A percentile compares a stretch with the other conserved stretches of the same genome.
phyloP scores from a whole-genome alignment of 2,888 invertebrate genomes.

The Nephrotoma guestfalica region DNA sequence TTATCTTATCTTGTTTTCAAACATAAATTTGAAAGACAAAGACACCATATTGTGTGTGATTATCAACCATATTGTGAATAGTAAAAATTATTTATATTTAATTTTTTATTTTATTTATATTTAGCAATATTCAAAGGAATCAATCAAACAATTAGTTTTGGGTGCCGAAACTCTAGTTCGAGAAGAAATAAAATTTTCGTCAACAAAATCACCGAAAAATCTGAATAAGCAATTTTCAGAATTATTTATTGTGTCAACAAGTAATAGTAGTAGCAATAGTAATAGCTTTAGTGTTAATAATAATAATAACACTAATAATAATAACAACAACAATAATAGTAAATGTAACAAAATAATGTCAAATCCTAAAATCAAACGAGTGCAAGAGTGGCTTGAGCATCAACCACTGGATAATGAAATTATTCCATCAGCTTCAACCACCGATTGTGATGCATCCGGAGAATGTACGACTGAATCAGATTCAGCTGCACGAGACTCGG shows the following conservation, averaged over 20 bases:
- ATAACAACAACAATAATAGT: slow-evolving; percentile 5
- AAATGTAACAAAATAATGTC: slow-evolving; percentile 27
- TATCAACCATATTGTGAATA: neutral
- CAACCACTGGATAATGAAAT: slow-evolving; percentile 19
- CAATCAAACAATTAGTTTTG: slow-evolving; percentile 60
- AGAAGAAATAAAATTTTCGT: slow-evolving; percentile 21
- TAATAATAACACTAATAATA: slow-evolving; percentile 4
- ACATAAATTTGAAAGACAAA: neutral
- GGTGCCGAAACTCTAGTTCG: slow-evolving; percentile 69
- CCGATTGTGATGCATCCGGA: slow-evolving; percentile 70
- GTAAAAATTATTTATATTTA: neutral
- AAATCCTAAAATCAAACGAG: slow-evolving; percentile 29
- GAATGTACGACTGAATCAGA: slow-evolving; percentile 52
- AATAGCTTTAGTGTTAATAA: neutral
- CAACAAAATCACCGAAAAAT: slow-evolving; percentile 2
- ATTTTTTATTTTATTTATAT: neutral
- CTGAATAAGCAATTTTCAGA: slow-evolving; percentile 1
- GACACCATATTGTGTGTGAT: neutral
- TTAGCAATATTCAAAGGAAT: slow-evolving; percentile 32
- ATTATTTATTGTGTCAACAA: slow-evolving; percentile 18
- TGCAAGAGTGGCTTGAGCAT: slow-evolving; percentile 33
- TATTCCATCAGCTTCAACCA: slow-evolving; percentile 16
- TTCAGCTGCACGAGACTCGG: slow-evolving; percentile 45
- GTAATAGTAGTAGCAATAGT: slow-evolving; percentile 18
- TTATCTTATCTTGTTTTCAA: neutral